These are phyloP conservation scores for Limnephilus rhombicus DNA, from an alignment of 2,888 invertebrate genomes.

Conservation along the genomic window DNA sequence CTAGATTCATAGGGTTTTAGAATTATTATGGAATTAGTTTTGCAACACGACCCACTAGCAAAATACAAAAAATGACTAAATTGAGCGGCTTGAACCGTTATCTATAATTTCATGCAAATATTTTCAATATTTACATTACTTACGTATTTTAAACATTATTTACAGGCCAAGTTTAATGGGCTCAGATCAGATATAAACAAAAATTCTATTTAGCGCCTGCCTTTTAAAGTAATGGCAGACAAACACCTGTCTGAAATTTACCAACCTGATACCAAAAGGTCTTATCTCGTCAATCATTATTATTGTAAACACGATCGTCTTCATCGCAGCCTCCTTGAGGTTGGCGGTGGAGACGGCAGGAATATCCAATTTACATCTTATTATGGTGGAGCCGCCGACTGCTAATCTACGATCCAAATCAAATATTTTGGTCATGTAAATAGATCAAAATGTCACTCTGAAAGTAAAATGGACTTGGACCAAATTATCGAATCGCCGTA, in stretches of 20 bases:
- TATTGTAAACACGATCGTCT: neutral
- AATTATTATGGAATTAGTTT: too few relatives aligned
- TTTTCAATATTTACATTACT: neutral
- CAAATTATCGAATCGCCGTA: neutral
- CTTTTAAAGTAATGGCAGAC: neutral
- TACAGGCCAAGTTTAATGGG: neutral
- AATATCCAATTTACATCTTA: slow-evolving; percentile 3
- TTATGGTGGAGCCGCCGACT: neutral
- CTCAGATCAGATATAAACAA: neutral
- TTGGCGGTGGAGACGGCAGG: neutral
- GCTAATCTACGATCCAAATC: neutral
- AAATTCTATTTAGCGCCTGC: neutral
- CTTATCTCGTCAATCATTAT: neutral
- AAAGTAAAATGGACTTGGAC: neutral
- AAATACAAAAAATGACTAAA: too few relatives aligned
- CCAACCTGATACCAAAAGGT: neutral
- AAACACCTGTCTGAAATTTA: neutral
- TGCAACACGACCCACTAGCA: too few relatives aligned
- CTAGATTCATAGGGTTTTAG: too few relatives aligned
- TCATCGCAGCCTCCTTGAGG: neutral
- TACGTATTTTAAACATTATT: neutral
- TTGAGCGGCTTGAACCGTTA: neutral
- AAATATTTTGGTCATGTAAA: slow-evolving; percentile 1
- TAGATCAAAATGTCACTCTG: neutral
- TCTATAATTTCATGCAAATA: neutral